Evolutionary conservation across 2,797 vertebrate species (phyloP), one percentile per base, ranked within the genome.

Genomic region (Adrianichthys oophorus): DNA sequence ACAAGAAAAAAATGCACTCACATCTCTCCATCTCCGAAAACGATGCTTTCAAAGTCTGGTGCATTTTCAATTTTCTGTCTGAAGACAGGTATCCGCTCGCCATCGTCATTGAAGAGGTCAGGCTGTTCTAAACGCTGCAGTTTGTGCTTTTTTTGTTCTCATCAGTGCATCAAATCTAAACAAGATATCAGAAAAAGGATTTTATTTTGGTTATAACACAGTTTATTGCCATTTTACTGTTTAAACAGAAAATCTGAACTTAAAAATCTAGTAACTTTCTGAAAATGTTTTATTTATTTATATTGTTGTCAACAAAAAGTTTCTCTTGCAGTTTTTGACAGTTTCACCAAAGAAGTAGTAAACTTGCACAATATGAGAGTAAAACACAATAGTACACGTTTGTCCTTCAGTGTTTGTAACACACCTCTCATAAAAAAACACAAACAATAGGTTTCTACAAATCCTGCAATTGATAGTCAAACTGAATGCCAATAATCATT

Each of bases 51-150:
- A 98, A 96, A 92, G 87, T 98, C 40, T 99, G 98, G 97, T 94
- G 96, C 87, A 94, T 98, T 80, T 99, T 98, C 83, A 99, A 98
- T 91, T 98, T 98, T 82, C 92, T 99, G 65, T 96, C 97, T 3
- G 98, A 99, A 65, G 95, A 96, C 78, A 92, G 87, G 52, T 99
- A 99, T 79, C 97, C 96, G 13, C 88, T 99, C 41, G 75, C 95
- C 84, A 95, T 99, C 63, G 83, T 97, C 19, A 89, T 89, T 7
- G 96, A 98, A 64, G 97, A 99, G 95, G 98, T 99, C 90, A 94
- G 94, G 45, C 45, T 32, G 18, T 58, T 43, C n/a, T 7, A 26
- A 14, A 18, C 2, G 12, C 3, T 7, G 24, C 16, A 52, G 17
- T 43, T 15, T 56, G 13, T 4, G 1, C 4, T 7, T 2, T 48